Base-by-base conservation (phyloP, 2,797 vertebrate genomes). In the Ptychadena robeensis region DNA sequence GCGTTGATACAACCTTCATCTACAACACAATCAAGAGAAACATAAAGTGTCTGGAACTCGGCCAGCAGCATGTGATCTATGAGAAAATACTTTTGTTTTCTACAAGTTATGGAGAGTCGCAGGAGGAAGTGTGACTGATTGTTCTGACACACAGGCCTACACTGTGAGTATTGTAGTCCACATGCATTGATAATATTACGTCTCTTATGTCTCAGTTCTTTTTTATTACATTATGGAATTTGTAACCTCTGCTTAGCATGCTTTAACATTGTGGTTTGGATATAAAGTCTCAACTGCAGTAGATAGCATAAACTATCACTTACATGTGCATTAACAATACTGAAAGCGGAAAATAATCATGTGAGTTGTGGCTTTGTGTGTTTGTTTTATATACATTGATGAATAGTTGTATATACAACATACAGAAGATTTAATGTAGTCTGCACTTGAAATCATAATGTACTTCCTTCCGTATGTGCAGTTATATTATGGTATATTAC, bases 61-160 rank as follows among this genome's bases (percentile, higher is more conserved):
- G 68, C 78, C 78, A 64, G 7, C 30, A 30, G 28, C 67, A 78
- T 79, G 67, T 71, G 78, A 63, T 59, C 25, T 67, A 22, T 67
- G 40, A 78, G 31, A 27, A 28, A 48, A 67, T 25, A 27, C n/a
- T 57, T 68, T 40, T 57, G 12, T 37, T 44, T 66, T 30, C 34
- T 15, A 31, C 34, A 25, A 14, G 12, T 27, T 70, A 40, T 31
- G 14, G 15, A 67, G 32, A 71, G 28, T 53, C 38, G 32, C 70
- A 80, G 48, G 40, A 18, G 53, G 34, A 70, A 79, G 48, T 35
- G 48, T 35, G 34, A 70, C 37, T 44, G 28, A 35, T 67, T 57
- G 40, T 69, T 53, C 9, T 67, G 31, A 35, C 27, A 44, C 38
- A n/a, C 15, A 38, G 25, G n/a, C 9, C 9, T 70, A 69, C 53